Evolutionary conservation across 2,113 vertebrate genomes (phyloP).

Genomic region (Todiramphus saurophagus): DNA sequence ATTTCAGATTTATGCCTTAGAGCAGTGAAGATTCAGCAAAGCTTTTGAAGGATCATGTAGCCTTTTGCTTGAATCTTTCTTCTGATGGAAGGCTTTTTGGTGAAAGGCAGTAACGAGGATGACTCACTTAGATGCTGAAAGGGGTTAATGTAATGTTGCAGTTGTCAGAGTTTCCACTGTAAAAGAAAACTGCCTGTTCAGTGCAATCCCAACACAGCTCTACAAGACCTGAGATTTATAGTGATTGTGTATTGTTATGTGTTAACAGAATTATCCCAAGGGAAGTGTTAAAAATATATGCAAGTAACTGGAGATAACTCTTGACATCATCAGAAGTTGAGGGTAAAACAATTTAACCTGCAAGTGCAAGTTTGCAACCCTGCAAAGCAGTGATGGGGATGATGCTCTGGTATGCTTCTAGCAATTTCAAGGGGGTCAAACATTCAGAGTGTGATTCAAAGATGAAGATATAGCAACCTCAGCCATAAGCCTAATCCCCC

Average conservation of each 20-base stretch:
- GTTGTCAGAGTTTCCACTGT: neutral
- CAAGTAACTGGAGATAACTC: neutral
- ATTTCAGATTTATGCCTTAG: conserved; percentile 22
- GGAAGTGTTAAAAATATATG: neutral
- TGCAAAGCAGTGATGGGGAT: neutral
- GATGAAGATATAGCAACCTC: neutral
- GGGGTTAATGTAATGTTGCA: neutral
- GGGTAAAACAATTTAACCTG: neutral
- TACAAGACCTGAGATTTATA: neutral
- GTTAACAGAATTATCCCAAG: neutral
- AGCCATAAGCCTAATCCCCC: neutral
- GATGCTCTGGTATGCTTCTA: accelerated
- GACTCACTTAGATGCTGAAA: neutral
- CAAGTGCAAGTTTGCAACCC: neutral
- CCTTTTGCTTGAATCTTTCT: neutral
- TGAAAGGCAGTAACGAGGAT: neutral
- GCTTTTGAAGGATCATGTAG: conserved; percentile 13
- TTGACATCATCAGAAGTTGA: neutral
- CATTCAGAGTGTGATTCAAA: neutral
- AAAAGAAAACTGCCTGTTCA: neutral
- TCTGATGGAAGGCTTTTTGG: neutral
- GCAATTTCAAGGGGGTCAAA: neutral
- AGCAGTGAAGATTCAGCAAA: conserved; percentile 26
- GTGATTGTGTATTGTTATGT: neutral
- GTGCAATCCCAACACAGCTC: neutral